phyloP scores from a whole-genome alignment of 2,113 vertebrate species.

The Calyptomena viridis region DNA sequence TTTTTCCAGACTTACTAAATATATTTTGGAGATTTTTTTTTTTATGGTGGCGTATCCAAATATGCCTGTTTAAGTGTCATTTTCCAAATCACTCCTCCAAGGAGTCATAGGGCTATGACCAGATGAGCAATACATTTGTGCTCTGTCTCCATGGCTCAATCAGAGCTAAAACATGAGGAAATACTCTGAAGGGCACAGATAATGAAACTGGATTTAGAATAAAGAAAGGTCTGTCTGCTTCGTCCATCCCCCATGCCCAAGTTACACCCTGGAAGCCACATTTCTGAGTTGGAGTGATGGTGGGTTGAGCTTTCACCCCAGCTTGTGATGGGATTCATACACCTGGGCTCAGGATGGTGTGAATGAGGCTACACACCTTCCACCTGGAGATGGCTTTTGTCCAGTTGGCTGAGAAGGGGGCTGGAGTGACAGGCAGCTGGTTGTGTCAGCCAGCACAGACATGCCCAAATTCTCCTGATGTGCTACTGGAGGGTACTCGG shows the following conservation, averaged over 20 bases:
- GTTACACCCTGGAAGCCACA: neutral
- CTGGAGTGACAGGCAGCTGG: slow-evolving; percentile 21
- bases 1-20: neutral
- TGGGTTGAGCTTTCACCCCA: neutral
- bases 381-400: neutral
- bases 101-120: neutral
- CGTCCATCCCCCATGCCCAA: neutral
- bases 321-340: neutral
- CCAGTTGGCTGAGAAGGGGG: slow-evolving; percentile 18
- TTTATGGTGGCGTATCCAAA: neutral
- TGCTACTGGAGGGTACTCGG: slow-evolving; percentile 15
- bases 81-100: neutral
- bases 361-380: neutral
- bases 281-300: neutral
- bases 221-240: neutral
- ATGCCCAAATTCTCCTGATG: slow-evolving; percentile 5
- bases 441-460: neutral
- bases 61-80: neutral
- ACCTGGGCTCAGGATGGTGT: neutral
- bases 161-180: neutral
- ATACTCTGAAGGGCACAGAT: neutral
- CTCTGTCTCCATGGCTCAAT: neutral
- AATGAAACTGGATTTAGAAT: neutral
- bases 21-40: neutral
- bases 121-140: neutral